A percentile compares a stretch with the other conserved stretches of the same genome.
These are phyloP conservation scores for Rhinichthys osculus DNA, from an alignment of 2,797 vertebrate genomes.

Conservation along the genomic window DNA sequence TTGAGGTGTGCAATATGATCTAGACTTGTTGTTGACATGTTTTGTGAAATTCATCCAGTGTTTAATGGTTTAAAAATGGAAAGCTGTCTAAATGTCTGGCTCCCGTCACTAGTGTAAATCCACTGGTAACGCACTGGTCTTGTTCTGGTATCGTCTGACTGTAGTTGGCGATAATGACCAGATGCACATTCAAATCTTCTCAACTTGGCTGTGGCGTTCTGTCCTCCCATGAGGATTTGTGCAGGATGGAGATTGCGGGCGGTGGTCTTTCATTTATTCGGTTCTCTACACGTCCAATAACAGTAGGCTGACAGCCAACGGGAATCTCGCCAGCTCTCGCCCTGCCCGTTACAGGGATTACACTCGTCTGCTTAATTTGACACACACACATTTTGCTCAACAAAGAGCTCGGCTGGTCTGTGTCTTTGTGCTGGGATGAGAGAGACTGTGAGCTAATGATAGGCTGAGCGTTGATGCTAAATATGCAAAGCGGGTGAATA, in stretches of 20 bases:
- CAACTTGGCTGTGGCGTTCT: slow-evolving; percentile 24
- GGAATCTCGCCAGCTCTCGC: slow-evolving; percentile 24
- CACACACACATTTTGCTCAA: slow-evolving; percentile 58
- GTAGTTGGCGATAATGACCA: neutral
- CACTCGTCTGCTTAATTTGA: slow-evolving; percentile 37
- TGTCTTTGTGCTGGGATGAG: slow-evolving; percentile 58
- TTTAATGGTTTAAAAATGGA: neutral
- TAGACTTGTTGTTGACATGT: neutral
- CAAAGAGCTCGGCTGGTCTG: slow-evolving; percentile 70
- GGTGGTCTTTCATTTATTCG: slow-evolving; percentile 53
- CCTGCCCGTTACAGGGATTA: slow-evolving; percentile 53
- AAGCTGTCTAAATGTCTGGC: neutral
- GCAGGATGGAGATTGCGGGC: neutral
- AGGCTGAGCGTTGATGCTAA: slow-evolving; percentile 66
- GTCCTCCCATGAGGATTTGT: slow-evolving; percentile 1
- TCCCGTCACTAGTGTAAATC: neutral
- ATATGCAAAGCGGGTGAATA: slow-evolving; percentile 68
- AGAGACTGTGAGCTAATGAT: slow-evolving; percentile 70
- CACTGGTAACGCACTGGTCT: neutral
- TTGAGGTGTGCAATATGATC: neutral
- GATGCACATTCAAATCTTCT: neutral
- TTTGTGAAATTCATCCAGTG: neutral
- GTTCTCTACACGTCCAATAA: slow-evolving; percentile 21
- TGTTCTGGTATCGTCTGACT: neutral
- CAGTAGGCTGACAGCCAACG: slow-evolving; percentile 18